Base-by-base conservation (phyloP, 2,113 vertebrate genomes). In the Todiramphus saurophagus region DNA sequence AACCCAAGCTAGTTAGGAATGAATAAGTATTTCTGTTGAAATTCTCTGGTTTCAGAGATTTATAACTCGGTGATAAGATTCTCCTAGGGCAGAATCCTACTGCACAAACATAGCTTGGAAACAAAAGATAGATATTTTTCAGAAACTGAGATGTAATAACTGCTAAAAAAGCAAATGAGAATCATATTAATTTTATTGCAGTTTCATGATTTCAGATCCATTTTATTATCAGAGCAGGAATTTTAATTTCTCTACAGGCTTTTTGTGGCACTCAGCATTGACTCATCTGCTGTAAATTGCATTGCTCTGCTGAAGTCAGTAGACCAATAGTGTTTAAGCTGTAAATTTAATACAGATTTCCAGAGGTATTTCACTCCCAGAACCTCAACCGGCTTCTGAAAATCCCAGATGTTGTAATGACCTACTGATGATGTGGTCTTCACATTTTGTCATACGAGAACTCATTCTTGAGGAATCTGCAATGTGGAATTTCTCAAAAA, bases 181-280 rank as follows among this genome's bases (percentile, higher is more conserved):
- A 92, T 78, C 63, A 46, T 91, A 95, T 92, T 96, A 91, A 83
- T 96, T 97, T 96, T 94, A 96, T 78, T 93, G 70, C 53, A 80
- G 35, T 78, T 96, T 85, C 79, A 87, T 93, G 70, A 94, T 91
- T 96, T 92, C 67, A 89, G 87, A 89, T 89, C 41, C 41, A 73
- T 94, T 96, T 97, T 94, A 81, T 94, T 96, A 96, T 97, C 88
- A 85, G 93, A 93, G 76, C 39, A 96, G 85, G 86, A 95, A 84
- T 95, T 96, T 94, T 78, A 87, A 93, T 96, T 87, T 93, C 79
- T 95, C 82, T 87, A 35, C 69, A 90, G 74, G 70, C 67, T 93
- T 94, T 94, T 67, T 93, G 53, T 90, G 73, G 53, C 75, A 88
- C 46, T 89, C 78, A 81, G 63, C 59, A 39, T 73, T 94, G 92